Evolutionary conservation across 2,888 invertebrate species (phyloP), one percentile per base, ranked within the genome.

Genomic region (Gastrophysa polygoni): DNA sequence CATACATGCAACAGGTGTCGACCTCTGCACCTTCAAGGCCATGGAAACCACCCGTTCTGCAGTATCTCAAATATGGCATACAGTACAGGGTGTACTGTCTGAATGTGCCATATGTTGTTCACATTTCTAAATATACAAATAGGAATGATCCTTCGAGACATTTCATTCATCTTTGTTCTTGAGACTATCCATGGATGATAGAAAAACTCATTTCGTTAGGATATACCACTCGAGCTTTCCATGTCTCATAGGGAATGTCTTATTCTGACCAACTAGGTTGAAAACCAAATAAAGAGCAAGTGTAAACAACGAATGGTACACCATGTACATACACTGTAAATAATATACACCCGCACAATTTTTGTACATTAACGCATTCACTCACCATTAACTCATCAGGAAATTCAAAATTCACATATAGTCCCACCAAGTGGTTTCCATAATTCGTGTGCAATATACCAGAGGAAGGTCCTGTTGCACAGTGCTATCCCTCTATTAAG

Each of bases 401-500:
- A 70, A 71, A 73, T 73, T 73, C 73, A 66, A 73, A 73, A 73
- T 73, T 73, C 32, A 52, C 63, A 65, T 70, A 44, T 61, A 32
- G 47, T 59, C 24, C 24, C 57, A 60, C 66, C 70, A 61, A 71
- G 70, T 71, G 67, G 75, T 75, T 72, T 73, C 74, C 75, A 64
- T n/a, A n/a, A n/a, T 57, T 62, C 52, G 68, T 68, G 77, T 77
- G 77, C 77, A 77, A 77, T 77, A 77, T 68, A 48, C 57, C 63
- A 63, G 60, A 64, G 59, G 48, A 57, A 24, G 48, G 24, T 50
- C 48, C 62, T 61, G 68, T 63, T 64, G 68, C 63, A 51, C 50
- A 32, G 48, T 47, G 70, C 68, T 69, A 64, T 47, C 75, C 78
- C 75, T 59, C 44, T 79, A 80, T 81, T 81, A 80, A 80, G 79